Evolutionary conservation across 2,888 invertebrate genomes (phyloP), one percentile per base, ranked within the genome.

Genomic region (Leucophenga montana): DNA sequence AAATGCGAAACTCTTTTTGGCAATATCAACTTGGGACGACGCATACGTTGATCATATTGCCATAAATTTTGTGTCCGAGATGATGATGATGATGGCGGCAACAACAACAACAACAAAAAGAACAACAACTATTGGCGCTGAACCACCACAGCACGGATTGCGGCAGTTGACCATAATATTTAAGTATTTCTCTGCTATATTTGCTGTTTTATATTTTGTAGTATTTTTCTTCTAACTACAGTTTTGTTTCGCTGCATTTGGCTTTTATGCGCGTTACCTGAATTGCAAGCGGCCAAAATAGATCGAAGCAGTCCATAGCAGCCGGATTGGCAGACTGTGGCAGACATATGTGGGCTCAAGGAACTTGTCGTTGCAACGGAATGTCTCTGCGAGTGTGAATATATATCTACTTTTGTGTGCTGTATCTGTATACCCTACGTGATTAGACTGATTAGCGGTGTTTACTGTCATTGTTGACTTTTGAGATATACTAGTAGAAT

Each of bases 301-400:
- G 50, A 50, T 13, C 50, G 16, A 50, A 50, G 6, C 50, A 50
- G 50, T 6, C 50, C 50, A 8, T 13, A 8, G 16, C 50, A 50
- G 18, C 50, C 50, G 50, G 18, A n/a, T 50, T 50, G n/a, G 50
- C 62, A 70, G 56, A 72, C 72, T 3, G 5, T 50, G n/a, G 50
- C 62, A 70, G 56, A 72, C 72, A 67, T 69, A 84, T 79, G 81
- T 81, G 85, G 81, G 85, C 77, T 81, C 77, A 80, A 81, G 83
- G 81, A 81, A 82, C 78, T 85, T 73, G 80, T 83, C 79, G 80
- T 80, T 83, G 73, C 81, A 81, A 75, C 9, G 22, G 57, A 73
- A 75, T 64, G 67, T 46, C 65, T 48, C 16, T n/a, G 16, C 50
- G 50, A 50, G 50, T 39, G 39, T 50, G 18, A 50, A 50, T 50